Base-by-base conservation (phyloP, 53 echinoderm and acorn worm species). In the Henricia sp. region DNA sequence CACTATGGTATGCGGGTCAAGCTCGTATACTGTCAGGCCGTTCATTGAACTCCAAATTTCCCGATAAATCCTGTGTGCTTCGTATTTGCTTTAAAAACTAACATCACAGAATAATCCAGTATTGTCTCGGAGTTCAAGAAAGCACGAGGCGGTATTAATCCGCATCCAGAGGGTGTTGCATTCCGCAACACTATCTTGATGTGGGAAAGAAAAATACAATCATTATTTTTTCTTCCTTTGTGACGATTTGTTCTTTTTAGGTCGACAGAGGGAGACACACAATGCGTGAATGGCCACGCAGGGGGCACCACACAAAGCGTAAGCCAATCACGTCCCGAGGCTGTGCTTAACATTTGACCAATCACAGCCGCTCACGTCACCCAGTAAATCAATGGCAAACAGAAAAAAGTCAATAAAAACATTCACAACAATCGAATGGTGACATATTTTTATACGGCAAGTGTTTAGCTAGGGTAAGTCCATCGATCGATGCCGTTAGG, bases 231-330 rank as follows among this genome's bases (percentile, higher is more conserved):
- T 35, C 17, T 29, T 1, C 19, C 66, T 66, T 46, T 71, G 11
- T 71, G 6, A 37, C 41, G 2, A 39, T 35, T 21, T 6, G 16
- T 9, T 28, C 48, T 26, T 46, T 27, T 0, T 0, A 72, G 72
- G 53, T 34, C 72, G 35, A 36, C 32, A 53, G 72, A 72, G 53
- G 72, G 72, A 52, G 54, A 21, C 29, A 52, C n/a, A 72, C 32
- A 52, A 72, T 33, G 20, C 34, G 36, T 19, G 37, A 51, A 32
- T 21, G 32, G 38, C 37, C 37, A 4, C 8, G 38, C 38, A 11
- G 53, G n/a, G 36, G 6, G 72, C 30, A 50, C 30, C 37, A 8
- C n/a, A 72, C 53, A 52, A 34, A 72, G 37, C 52, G 72, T 72
- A 52, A 72, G 72, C 54, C 35, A 32, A 3, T 34, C 12, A 52